Base-by-base conservation (phyloP, 1,140 invertebrate genomes). In the Trichonephila clavata region DNA sequence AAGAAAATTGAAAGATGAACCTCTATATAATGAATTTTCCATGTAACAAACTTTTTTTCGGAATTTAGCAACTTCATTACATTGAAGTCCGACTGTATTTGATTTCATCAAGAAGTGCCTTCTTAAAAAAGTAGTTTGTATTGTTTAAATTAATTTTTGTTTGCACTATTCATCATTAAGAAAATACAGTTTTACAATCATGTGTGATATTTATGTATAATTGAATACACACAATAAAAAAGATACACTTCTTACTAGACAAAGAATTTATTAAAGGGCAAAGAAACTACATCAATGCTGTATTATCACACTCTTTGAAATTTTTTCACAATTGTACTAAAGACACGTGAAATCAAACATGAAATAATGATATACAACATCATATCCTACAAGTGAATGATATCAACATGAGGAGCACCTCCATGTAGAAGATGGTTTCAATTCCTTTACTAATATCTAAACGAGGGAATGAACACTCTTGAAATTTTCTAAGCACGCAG, bases 261-360 rank as follows among this genome's bases (percentile, higher is more conserved):
- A 93, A 93, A 93, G 92, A 93, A 80, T 93, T 93, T 93, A 93
- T 93, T 93, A 87, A 87, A 87, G 84, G 92, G 92, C 92, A 93
- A 93, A 93, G 86, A 93, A 93, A 87, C 92, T 93, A 93, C 92
- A 87, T 63, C 88, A 93, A 93, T 71, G 84, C 59, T 84, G 59
- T 68, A 90, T 93, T 87, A 93, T 93, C 84, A 87, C 92, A 93
- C 92, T 87, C 68, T 93, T 88, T 93, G 50, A 77, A 63, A 63
- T 87, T 87, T 61, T 93, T 87, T 80, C 92, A 93, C 86, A 93
- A 32, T 93, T 93, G 86, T 87, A 93, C 84, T 93, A 88, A 88
- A 93, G 84, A 93, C 84, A 93, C 68, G 81, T 92, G 90, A 92
- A 92, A 92, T 92, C 57, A 92, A 86, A 68, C 90, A 93, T 93